These are phyloP conservation scores for Drosophila mauritiana DNA, from an alignment of 1,140 invertebrate genomes.

Conservation along the genomic window DNA sequence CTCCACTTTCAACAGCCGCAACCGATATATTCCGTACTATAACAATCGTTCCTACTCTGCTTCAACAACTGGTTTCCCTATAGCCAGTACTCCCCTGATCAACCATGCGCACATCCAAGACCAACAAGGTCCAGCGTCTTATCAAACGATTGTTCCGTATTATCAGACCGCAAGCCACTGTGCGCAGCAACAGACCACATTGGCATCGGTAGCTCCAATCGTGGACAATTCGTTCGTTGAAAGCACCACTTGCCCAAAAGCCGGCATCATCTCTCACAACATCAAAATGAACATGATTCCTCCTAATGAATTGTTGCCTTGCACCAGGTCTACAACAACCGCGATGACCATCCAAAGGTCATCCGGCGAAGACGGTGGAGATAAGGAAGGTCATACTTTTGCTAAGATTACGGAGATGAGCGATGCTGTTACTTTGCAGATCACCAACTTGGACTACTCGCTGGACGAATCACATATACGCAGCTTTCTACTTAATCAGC, in stretches of 20 bases:
- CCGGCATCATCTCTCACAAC: slow-evolving; percentile 13
- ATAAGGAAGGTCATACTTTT: slow-evolving; percentile 12
- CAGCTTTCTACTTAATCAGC: slow-evolving; percentile 73
- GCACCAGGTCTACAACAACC: slow-evolving; percentile 2
- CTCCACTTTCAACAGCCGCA: no score
- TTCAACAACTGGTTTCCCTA: no score
- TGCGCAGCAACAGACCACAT: no score
- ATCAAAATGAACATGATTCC: slow-evolving; percentile 25
- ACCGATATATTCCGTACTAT: no score
- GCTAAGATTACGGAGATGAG: slow-evolving; percentile 40
- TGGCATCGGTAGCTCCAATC: no score
- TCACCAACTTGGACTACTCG: slow-evolving; percentile 83
- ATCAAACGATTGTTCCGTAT: no score
- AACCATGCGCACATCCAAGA: no score
- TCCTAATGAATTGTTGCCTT: slow-evolving; percentile 5
- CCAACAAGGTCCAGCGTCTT: no score
- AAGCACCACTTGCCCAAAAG: neutral
- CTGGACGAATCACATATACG: slow-evolving; percentile 75
- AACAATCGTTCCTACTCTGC: no score
- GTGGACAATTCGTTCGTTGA: no score
- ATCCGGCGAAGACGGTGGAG: neutral
- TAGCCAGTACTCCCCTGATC: no score
- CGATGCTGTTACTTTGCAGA: slow-evolving; percentile 76
- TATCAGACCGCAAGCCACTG: no score
- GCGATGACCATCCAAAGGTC: neutral